These are phyloP conservation scores for Euwallacea similis DNA, from an alignment of 1,140 invertebrate genomes.

Conservation along the genomic window DNA sequence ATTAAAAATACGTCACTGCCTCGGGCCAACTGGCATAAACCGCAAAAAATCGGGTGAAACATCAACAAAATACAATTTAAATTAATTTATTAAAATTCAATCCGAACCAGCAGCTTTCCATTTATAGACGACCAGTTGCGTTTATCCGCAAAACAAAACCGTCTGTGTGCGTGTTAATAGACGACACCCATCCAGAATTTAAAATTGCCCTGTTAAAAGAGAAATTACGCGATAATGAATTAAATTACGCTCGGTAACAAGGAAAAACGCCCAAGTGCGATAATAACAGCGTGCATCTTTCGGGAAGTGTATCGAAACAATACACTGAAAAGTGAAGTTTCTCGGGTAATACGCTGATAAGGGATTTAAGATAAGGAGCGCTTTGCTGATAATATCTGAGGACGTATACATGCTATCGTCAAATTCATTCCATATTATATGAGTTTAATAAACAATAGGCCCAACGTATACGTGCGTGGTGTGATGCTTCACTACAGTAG, in stretches of 20 bases:
- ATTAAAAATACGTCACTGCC: too few relatives aligned
- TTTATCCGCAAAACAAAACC: slow-evolving; percentile 12
- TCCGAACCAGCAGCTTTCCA: slow-evolving; percentile 8
- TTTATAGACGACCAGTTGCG: slow-evolving; percentile 12
- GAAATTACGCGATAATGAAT: slow-evolving; percentile 15
- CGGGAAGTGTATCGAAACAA: too few relatives aligned
- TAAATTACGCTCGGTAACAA: slow-evolving; percentile 7
- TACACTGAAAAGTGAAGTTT: too few relatives aligned
- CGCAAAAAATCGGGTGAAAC: too few relatives aligned
- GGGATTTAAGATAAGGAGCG: not conserved
- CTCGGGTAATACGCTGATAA: too few relatives aligned
- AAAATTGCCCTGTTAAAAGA: slow-evolving; percentile 17
- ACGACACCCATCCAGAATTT: slow-evolving; percentile 14
- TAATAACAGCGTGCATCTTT: not conserved
- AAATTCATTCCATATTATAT: not conserved
- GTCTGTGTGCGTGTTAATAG: slow-evolving; percentile 19
- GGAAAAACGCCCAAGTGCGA: slow-evolving; percentile 17
- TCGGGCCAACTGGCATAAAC: too few relatives aligned
- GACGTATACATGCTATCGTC: not conserved
- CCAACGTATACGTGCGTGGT: not conserved
- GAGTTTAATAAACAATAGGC: not conserved
- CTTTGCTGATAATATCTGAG: not conserved
- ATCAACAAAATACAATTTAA: not conserved
- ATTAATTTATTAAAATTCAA: slow-evolving; percentile 21
- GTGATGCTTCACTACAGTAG: not conserved